Evolutionary conservation across 1,140 invertebrate species (phyloP).

Genomic region (Drosophila fuyamai): DNA sequence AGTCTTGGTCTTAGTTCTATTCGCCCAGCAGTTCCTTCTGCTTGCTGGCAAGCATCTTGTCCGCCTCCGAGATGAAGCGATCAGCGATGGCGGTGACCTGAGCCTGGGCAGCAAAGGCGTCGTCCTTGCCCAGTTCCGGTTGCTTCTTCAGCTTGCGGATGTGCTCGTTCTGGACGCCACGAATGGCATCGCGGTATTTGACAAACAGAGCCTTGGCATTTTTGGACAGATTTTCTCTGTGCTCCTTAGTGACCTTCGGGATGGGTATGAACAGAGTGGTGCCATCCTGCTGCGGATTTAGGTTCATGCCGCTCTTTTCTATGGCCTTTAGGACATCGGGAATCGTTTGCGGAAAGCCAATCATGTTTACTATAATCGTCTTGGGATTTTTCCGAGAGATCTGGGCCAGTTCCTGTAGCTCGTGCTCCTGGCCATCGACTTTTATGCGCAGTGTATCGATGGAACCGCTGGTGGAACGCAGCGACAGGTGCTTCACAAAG

Average conservation of each 20-base stretch:
- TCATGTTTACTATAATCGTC: slow-evolving; percentile 92
- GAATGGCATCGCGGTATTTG: slow-evolving; percentile 92
- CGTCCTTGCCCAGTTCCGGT: slow-evolving; percentile 88
- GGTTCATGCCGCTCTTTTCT: slow-evolving; percentile 92
- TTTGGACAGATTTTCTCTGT: slow-evolving; percentile 94
- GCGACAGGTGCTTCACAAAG: slow-evolving; percentile 91
- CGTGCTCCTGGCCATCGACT: slow-evolving; percentile 92
- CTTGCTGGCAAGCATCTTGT: slow-evolving; percentile 89
- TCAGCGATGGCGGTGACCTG: slow-evolving; percentile 89
- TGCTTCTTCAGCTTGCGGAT: slow-evolving; percentile 90
- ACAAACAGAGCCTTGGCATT: slow-evolving; percentile 93
- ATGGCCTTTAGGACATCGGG: slow-evolving; percentile 91
- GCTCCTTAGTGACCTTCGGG: slow-evolving; percentile 96
- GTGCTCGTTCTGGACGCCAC: slow-evolving; percentile 91
- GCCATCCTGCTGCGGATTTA: slow-evolving; percentile 98
- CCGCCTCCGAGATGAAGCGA: slow-evolving; percentile 88
- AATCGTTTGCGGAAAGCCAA: slow-evolving; percentile 93
- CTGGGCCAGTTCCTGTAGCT: slow-evolving; percentile 95
- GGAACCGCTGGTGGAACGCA: slow-evolving; percentile 90
- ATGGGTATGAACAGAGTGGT: slow-evolving; percentile 94
- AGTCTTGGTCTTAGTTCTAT: slow-evolving; percentile 19
- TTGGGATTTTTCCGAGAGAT: slow-evolving; percentile 94
- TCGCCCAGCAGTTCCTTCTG: slow-evolving; percentile 90
- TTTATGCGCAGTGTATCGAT: slow-evolving; percentile 91
- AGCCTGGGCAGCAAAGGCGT: slow-evolving; percentile 87